Evolutionary conservation across 2,113 vertebrate species (phyloP).

Genomic region (Antechinus stuartii): DNA sequence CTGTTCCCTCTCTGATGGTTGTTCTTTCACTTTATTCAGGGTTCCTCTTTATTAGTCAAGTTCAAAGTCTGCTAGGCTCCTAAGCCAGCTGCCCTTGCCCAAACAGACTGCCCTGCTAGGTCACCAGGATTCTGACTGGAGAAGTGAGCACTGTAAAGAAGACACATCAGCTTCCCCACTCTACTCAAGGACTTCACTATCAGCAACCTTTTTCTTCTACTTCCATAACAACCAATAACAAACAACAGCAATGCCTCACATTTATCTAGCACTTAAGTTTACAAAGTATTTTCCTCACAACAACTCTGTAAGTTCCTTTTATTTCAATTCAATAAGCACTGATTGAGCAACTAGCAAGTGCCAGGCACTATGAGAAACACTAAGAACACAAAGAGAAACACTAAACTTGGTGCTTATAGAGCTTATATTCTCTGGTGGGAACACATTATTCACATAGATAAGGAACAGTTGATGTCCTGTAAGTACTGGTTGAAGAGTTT

Average conservation of each 20-base stretch:
- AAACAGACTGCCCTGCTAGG: neutral
- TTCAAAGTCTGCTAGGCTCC: neutral
- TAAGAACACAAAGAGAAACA: neutral
- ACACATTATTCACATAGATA: neutral
- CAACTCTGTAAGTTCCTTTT: neutral
- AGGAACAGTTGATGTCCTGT: neutral
- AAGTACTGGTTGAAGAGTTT: neutral
- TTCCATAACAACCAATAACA: neutral
- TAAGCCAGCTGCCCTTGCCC: neutral
- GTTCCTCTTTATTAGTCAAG: neutral
- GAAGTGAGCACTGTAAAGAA: neutral
- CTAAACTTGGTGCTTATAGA: neutral
- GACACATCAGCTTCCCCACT: constrained; percentile 2
- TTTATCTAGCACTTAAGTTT: neutral
- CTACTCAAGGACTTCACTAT: constrained; percentile 38
- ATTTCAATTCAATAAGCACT: neutral
- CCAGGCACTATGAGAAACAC: neutral
- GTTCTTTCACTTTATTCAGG: neutral
- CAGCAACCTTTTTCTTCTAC: constrained; percentile 18
- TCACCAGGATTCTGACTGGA: neutral
- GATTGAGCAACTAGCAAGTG: neutral
- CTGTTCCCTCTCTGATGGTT: neutral
- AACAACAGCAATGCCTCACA: neutral
- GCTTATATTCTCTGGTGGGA: neutral
- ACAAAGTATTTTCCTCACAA: neutral